phyloP scores from a whole-genome alignment of 1,140 invertebrate genomes.

The Macrocentrus cingulum region DNA sequence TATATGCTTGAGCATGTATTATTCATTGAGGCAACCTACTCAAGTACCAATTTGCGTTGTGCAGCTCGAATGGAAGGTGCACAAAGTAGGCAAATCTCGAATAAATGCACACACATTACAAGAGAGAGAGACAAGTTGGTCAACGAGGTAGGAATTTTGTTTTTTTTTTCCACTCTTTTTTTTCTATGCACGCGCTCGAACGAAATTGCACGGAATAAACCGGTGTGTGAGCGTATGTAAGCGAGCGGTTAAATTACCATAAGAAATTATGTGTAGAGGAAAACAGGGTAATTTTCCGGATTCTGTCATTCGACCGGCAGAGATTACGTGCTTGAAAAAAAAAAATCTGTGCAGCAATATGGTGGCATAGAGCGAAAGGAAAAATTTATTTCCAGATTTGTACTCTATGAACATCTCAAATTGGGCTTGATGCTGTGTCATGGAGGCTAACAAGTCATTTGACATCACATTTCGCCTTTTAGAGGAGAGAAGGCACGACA shows the following conservation, averaged over 20 bases:
- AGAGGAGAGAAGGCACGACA: constrained; percentile 2
- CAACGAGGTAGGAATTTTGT: constrained; percentile 19
- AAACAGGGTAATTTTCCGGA: constrained; percentile 20
- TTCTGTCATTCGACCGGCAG: constrained; percentile 20
- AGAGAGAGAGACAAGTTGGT: constrained; percentile 5
- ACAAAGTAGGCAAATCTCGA: constrained; percentile 7
- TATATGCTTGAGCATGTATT: constrained; percentile 13
- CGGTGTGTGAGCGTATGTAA: constrained; percentile 1
- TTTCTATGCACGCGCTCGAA: constrained; percentile 12
- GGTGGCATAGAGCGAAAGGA: not conserved
- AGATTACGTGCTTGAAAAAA: no score
- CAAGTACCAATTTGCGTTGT: constrained; percentile 11
- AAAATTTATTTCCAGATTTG: constrained; percentile 8
- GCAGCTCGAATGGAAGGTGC: constrained; percentile 17
- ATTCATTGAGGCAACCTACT: constrained; percentile 21
- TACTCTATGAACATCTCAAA: constrained; percentile 11
- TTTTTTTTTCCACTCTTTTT: no score
- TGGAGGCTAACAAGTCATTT: constrained; percentile 15
- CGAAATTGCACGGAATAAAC: constrained; percentile 17
- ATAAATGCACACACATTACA: not conserved
- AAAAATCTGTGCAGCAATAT: no score
- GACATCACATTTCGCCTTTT: constrained; percentile 21
- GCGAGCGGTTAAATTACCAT: constrained; percentile 21
- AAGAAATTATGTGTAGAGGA: constrained; percentile 8
- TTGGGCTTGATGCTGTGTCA: constrained; percentile 24